phyloP scores from a whole-genome alignment of 2,888 invertebrate species.

The Chloroclysta siterata region DNA sequence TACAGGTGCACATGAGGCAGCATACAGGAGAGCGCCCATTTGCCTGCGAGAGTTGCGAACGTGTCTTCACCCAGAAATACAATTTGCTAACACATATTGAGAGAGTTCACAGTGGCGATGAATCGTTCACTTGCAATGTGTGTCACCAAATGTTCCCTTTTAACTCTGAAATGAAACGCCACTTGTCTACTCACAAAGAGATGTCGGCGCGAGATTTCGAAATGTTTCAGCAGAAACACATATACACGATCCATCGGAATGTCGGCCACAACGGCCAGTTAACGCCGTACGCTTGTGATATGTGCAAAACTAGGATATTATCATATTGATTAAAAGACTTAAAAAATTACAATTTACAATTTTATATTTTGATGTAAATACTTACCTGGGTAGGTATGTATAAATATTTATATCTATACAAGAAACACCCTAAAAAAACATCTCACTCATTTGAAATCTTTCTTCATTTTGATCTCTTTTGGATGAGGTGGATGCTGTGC shows the following conservation, averaged over 20 bases:
- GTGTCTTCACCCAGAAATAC: conserved; percentile 21
- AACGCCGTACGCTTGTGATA: conserved; percentile 22
- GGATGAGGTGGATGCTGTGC: background rate
- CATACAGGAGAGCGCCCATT: conserved; percentile 15
- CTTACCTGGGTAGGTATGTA: too few species aligned
- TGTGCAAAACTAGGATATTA: conserved; percentile 18
- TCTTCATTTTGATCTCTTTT: background rate
- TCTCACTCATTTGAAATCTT: background rate
- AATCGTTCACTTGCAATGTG: conserved; percentile 13
- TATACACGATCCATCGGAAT: conserved; percentile 7
- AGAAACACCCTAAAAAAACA: background rate
- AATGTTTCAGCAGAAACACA: conserved; percentile 20
- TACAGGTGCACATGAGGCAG: conserved; percentile 14
- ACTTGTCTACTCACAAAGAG: conserved; percentile 2
- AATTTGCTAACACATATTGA: conserved; percentile 24
- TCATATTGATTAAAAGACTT: conserved; percentile 18
- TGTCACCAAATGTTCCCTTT: conserved; percentile 16
- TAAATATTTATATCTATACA: background rate
- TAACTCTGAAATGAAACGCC: conserved; percentile 8
- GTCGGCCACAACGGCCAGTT: background rate
- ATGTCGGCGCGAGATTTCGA: conserved; percentile 16
- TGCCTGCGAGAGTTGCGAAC: conserved; percentile 14
- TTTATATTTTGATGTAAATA: background rate
- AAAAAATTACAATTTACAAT: background rate
- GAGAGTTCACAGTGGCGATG: conserved; percentile 16